A percentile compares a stretch with the other conserved stretches of the same genome.
phyloP scores from a whole-genome alignment of 1,140 invertebrate genomes.

The Apolygus lucorum region DNA sequence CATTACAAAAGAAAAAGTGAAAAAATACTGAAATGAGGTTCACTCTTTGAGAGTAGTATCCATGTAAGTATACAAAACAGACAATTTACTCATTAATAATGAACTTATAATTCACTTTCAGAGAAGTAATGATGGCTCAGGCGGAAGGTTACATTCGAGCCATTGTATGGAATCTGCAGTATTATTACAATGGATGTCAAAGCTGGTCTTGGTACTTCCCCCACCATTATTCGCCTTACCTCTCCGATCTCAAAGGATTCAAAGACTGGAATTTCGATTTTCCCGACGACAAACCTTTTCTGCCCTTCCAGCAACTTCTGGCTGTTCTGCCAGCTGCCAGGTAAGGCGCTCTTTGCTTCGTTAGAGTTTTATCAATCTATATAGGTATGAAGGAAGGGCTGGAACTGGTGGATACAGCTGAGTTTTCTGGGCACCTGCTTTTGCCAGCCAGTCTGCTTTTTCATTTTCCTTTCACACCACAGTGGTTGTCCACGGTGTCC shows the following conservation, averaged over 20 bases:
- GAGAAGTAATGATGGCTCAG: conserved; percentile 68
- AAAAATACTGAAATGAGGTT: too few relatives aligned
- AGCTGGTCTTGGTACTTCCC: conserved; percentile 98
- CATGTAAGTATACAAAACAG: too few relatives aligned
- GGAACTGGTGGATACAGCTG: too few relatives aligned
- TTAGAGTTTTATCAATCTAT: neutral
- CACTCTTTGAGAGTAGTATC: too few relatives aligned
- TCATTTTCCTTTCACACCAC: too few relatives aligned
- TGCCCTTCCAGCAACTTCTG: conserved; percentile 89
- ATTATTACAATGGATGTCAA: conserved; percentile 92
- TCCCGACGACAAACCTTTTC: conserved; percentile 77
- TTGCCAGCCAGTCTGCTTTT: too few relatives aligned
- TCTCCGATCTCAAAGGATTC: conserved; percentile 85
- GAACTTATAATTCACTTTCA: too few relatives aligned
- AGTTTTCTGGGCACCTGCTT: too few relatives aligned
- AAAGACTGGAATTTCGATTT: conserved; percentile 63
- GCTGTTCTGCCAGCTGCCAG: conserved; percentile 80
- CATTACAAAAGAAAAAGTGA: too few relatives aligned
- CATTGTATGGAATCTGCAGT: conserved; percentile 92
- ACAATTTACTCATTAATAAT: too few relatives aligned
- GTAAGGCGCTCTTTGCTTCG: conserved; percentile 20
- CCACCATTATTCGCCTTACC: conserved; percentile 91
- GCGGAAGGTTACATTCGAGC: conserved; percentile 81
- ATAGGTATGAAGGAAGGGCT: too few relatives aligned
- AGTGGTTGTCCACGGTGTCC: too few relatives aligned